Conservation (phyloP, 2,113 vertebrate genomes). For the Riparia riparia region DNA sequence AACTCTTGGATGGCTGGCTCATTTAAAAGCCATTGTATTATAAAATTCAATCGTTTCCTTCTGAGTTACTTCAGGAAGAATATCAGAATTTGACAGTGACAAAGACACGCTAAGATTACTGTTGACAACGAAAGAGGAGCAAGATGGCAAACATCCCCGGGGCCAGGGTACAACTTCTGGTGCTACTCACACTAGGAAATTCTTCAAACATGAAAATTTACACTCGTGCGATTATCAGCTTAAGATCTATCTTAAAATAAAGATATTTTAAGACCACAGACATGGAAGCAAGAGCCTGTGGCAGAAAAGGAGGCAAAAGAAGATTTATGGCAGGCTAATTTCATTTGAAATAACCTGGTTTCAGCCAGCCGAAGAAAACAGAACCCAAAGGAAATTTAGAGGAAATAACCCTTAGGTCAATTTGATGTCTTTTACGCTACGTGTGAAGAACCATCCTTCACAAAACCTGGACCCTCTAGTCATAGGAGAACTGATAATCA, state of each 20-base stretch:
- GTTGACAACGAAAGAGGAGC: neutral
- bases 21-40: neutral
- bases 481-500: neutral
- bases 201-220: neutral
- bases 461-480: neutral
- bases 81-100: neutral
- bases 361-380: constrained; percentile 7
- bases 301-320: constrained; percentile 32
- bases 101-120: neutral
- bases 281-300: constrained; percentile 11
- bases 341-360: constrained; percentile 59
- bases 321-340: constrained; percentile 51
- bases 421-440: constrained; percentile 41
- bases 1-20: neutral
- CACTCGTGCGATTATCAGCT: neutral
- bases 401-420: constrained; percentile 53
- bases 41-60: neutral
- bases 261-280: neutral
- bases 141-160: neutral
- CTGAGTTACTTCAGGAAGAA: neutral
- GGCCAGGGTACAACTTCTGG: too few relatives aligned
- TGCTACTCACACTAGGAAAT: neutral
- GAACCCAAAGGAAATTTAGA: constrained; percentile 65
- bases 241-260: neutral
- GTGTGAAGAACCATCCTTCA: constrained; percentile 45